A percentile compares a stretch with the other conserved stretches of the same genome.
Evolutionary conservation across 2,113 vertebrate species (phyloP).

Genomic region (Nannobrachium achirus): DNA sequence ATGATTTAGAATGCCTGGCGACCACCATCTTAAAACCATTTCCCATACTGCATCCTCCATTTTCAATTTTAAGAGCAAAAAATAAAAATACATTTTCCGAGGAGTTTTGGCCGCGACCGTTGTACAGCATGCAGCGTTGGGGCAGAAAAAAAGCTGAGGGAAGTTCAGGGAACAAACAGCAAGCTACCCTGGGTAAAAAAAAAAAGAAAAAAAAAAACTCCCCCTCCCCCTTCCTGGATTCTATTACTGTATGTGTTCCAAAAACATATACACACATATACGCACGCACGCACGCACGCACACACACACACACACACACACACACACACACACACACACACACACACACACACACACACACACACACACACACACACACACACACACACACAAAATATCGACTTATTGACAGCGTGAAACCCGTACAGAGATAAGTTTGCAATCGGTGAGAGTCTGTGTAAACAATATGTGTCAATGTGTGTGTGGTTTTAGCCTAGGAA

Average conservation of each 20-base stretch:
- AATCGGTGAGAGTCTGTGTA: not conserved
- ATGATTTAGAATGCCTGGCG: conserved; percentile 3
- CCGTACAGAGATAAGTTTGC: too few species aligned
- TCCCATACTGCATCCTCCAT: not conserved
- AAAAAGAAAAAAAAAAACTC: not conserved
- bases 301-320: too few species aligned
- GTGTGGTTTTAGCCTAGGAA: not conserved
- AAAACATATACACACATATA: not conserved
- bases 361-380: too few species aligned
- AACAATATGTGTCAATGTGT: not conserved
- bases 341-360: too few species aligned
- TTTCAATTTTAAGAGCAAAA: not conserved
- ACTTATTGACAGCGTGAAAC: too few species aligned
- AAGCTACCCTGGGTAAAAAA: not conserved
- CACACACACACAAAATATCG: too few species aligned
- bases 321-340: too few species aligned
- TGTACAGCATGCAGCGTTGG: not conserved
- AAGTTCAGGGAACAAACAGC: not conserved
- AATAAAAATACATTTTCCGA: too few species aligned
- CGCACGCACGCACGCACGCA: not conserved
- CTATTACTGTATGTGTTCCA: not conserved
- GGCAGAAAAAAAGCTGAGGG: not conserved
- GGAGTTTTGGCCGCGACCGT: too few species aligned
- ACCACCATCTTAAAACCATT: conserved; percentile 10
- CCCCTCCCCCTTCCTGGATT: not conserved